Percentiles rank a stretch among this genome's conserved stretches.
phyloP scores from a whole-genome alignment of 2,113 vertebrate species.

The Phalacrocorax aristotelis region DNA sequence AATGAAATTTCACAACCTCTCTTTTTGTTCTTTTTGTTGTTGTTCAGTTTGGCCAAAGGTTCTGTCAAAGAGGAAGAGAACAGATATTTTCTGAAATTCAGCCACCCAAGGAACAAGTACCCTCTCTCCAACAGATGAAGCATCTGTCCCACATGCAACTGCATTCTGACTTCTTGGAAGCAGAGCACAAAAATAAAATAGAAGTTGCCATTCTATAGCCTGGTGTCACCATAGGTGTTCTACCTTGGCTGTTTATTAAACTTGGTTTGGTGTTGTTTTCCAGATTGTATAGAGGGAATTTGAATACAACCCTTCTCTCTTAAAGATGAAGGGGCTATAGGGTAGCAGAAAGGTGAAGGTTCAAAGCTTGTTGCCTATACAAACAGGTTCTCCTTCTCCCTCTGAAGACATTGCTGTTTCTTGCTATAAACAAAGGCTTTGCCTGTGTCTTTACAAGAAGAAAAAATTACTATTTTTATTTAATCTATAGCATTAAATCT shows the following conservation, averaged over 20 bases:
- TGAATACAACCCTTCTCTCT: not conserved
- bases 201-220: not conserved
- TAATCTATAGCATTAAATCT: not conserved
- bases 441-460: not conserved
- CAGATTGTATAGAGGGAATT: not conserved
- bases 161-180: not conserved
- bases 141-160: rapidly evolving
- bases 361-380: not conserved
- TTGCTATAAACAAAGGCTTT: not conserved
- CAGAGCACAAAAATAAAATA: not conserved
- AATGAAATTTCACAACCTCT: not conserved
- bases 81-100: not conserved
- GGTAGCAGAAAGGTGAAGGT: not conserved
- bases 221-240: not conserved
- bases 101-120: not conserved
- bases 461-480: not conserved
- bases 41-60: not conserved
- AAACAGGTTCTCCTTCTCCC: not conserved
- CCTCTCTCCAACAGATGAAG: not conserved
- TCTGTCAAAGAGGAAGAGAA: not conserved
- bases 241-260: not conserved
- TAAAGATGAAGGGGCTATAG: not conserved
- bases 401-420: not conserved
- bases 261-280: not conserved
- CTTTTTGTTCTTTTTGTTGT: not conserved